These are phyloP conservation scores for Eupelmus urozonus DNA, from an alignment of 2,888 invertebrate genomes.

Conservation along the genomic window DNA sequence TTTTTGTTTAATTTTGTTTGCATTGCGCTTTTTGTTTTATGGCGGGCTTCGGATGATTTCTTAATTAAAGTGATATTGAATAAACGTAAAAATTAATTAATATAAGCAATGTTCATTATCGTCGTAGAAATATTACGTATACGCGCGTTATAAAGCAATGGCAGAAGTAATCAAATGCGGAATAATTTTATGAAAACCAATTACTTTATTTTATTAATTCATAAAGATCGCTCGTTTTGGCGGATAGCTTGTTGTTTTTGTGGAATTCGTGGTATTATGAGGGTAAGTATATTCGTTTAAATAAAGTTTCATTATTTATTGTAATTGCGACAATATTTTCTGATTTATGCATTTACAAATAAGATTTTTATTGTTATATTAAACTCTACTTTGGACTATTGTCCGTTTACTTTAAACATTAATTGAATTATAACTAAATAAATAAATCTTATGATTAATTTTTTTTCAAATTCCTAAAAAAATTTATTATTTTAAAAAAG, in stretches of 20 bases:
- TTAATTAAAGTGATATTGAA: conserved; percentile 22
- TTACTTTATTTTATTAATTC: conserved; percentile 17
- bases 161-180: conserved; percentile 13
- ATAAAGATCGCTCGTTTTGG: not conserved
- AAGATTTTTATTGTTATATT: no score
- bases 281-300: no score
- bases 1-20: conserved; percentile 14
- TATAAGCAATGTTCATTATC: not conserved
- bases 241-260: not conserved
- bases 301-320: no score
- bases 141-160: not conserved
- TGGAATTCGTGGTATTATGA: not conserved
- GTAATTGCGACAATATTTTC: no score
- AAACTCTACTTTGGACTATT: no score
- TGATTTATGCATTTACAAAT: no score
- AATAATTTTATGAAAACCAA: conserved; percentile 20
- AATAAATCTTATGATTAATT: no score
- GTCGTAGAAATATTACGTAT: conserved; percentile 7
- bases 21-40: not conserved
- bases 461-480: not conserved
- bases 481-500: no score
- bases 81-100: not conserved
- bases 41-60: not conserved
- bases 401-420: no score
- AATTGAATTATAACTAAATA: no score